phyloP scores from a whole-genome alignment of 2,888 invertebrate genomes.

The Teinopalpus imperialis region DNA sequence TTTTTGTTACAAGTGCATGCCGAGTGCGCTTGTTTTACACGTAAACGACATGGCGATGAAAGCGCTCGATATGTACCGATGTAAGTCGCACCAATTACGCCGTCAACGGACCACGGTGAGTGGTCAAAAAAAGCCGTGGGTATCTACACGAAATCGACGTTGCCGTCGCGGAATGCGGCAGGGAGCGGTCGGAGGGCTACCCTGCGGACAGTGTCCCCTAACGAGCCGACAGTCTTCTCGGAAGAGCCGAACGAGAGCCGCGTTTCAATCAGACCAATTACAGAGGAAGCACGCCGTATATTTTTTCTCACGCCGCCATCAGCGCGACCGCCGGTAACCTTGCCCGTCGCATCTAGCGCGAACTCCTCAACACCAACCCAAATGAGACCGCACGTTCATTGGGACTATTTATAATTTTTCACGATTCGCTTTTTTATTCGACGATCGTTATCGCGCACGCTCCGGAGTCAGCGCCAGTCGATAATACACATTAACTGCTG shows the following conservation, averaged over 20 bases:
- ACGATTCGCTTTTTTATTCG: constrained; percentile 41
- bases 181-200: constrained; percentile 38
- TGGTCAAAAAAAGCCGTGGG: constrained; percentile 22
- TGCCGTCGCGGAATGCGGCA: constrained; percentile 34
- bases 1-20: constrained; percentile 46
- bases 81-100: constrained; percentile 23
- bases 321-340: constrained; percentile 38
- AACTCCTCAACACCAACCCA: constrained; percentile 32
- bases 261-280: constrained; percentile 80
- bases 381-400: constrained; percentile 45
- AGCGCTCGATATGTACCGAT: constrained; percentile 26
- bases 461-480: background rate
- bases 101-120: constrained; percentile 2
- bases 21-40: constrained; percentile 31
- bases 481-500: constrained; percentile 2
- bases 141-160: constrained; percentile 24
- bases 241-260: constrained; percentile 66
- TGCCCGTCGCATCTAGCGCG: constrained; percentile 30
- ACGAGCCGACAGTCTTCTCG: constrained; percentile 68
- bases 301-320: constrained; percentile 59
- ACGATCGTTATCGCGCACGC: constrained; percentile 27
- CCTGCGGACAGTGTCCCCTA: constrained; percentile 64
- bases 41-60: constrained; percentile 21
- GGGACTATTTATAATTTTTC: constrained; percentile 44
- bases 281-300: constrained; percentile 59